Conservation (phyloP, 2,797 vertebrate species). For the Halcyon chelicuti region DNA sequence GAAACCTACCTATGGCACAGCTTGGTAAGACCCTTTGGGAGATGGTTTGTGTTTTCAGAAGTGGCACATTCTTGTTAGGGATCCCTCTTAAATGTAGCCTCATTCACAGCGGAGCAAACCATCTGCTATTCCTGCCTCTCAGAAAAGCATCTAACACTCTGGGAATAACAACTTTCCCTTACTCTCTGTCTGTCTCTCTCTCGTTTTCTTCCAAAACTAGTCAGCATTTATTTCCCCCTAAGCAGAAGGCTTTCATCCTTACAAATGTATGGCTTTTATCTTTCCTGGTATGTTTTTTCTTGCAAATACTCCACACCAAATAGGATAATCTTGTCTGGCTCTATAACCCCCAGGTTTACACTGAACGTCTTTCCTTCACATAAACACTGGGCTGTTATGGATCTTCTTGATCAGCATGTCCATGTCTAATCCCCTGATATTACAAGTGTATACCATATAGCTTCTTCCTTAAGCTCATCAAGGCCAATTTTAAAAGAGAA, state of each 20-base stretch:
- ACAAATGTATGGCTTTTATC: slow-evolving; percentile 13
- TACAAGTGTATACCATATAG: not conserved
- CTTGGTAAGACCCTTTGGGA: not conserved
- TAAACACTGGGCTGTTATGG: not conserved
- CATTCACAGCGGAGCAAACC: not conserved
- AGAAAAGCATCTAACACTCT: not conserved
- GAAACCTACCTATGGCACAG: not conserved
- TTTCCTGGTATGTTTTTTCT: not conserved
- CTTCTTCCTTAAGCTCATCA: not conserved
- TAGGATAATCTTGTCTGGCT: not conserved
- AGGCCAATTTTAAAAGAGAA: not conserved
- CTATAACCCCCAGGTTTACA: not conserved
- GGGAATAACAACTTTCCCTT: not conserved
- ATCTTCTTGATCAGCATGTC: not conserved
- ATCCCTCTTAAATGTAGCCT: not conserved
- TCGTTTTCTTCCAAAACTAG: not conserved
- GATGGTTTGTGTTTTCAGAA: not conserved
- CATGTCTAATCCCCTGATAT: not conserved
- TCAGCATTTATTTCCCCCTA: not conserved
- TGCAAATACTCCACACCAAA: not conserved
- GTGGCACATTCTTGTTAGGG: not conserved
- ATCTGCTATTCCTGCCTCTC: not conserved
- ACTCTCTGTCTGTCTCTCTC: not conserved
- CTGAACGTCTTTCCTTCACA: not conserved
- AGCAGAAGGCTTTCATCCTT: not conserved